Evolutionary conservation across 2,113 vertebrate species (phyloP), one percentile per base, ranked within the genome.

Genomic region (Eidolon helvum): DNA sequence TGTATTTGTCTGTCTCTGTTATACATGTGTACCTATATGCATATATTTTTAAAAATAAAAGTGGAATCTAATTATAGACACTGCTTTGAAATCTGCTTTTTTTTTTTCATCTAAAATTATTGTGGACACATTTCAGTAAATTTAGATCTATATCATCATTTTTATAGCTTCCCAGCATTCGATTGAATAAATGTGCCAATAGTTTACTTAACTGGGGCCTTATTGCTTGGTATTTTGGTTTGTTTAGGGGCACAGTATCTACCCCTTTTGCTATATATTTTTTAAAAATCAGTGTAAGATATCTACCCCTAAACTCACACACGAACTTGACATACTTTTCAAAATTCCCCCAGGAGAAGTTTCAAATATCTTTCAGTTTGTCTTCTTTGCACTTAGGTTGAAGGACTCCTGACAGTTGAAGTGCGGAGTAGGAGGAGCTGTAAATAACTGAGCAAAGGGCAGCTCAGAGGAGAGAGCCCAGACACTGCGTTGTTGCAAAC

Each of bases 1-100:
- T 45, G 2, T 86, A 5, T 89, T 38, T 77, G n/a, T 95, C 87
- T 91, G 30, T 66, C 65, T 94, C 4, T 88, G 50, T 80, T 82
- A 1, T 93, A 69, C 33, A 24, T 88, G 14, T 93, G 55, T 88
- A 83, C 61, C n/a, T 71, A 15, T 79, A 24, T 92, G 55, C 26
- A 77, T 88, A 26, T 93, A 74, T 80, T 88, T 89, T 28, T 40
- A 50, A 48, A 88, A 98, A 87, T 94, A 93, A 95, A 97, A 91
- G 9, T 95, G 21, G n/a, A 93, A 79, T 93, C 19, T 26, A 95
- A n/a, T 77, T 82, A 74, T 48, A 91, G 74, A 93, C 78, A 59
- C 86, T 69, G 68, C 55, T 89, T 94, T 94, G 71, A 75, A 84
- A 75, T 33, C 75, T 90, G 48, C n/a, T 48, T 68, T 77, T 86